A percentile compares a stretch with the other conserved stretches of the same genome.
Evolutionary conservation across 2,113 vertebrate species (phyloP).

Genomic region (Nanorana parkeri): DNA sequence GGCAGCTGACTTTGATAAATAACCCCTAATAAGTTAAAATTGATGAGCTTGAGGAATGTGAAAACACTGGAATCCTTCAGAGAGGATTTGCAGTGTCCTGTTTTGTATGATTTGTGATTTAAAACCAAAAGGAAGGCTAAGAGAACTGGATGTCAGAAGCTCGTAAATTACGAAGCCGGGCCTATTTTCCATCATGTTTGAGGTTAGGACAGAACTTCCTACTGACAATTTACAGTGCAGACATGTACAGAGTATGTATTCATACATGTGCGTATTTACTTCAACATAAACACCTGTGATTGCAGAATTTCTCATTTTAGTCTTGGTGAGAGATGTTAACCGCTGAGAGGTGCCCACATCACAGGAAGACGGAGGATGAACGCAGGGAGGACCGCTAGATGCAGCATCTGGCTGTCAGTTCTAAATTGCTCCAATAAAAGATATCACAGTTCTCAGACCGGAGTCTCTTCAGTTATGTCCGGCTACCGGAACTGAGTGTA

Average conservation of each 20-base stretch:
- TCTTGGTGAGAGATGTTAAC: constrained; percentile 12
- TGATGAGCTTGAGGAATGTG: constrained; percentile 22
- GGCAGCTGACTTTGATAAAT: constrained; percentile 19
- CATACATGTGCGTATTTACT: constrained; percentile 6
- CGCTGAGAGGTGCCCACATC: constrained; percentile 9
- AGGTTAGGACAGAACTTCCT: constrained; percentile 20
- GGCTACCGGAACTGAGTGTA: constrained; percentile 5
- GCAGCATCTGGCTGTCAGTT: constrained; percentile 28
- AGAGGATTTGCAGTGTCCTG: constrained; percentile 26
- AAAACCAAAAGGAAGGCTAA: constrained; percentile 21
- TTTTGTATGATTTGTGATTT: constrained; percentile 41
- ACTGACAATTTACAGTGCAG: background rate
- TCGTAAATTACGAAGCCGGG: constrained; percentile 5
- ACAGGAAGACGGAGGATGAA: background rate
- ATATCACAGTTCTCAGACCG: background rate
- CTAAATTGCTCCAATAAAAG: constrained; percentile 33
- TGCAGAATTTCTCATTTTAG: background rate
- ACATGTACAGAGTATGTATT: background rate
- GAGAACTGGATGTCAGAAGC: constrained; percentile 3
- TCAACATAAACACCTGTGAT: background rate
- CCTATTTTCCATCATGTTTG: constrained; percentile 37
- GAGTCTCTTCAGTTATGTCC: background rate
- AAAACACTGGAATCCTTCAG: constrained; percentile 35
- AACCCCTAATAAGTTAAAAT: constrained; percentile 20
- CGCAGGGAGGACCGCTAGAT: background rate